Evolutionary conservation across 2,888 invertebrate species (phyloP), one percentile per base, ranked within the genome.

Genomic region (Lucinisca nassula): DNA sequence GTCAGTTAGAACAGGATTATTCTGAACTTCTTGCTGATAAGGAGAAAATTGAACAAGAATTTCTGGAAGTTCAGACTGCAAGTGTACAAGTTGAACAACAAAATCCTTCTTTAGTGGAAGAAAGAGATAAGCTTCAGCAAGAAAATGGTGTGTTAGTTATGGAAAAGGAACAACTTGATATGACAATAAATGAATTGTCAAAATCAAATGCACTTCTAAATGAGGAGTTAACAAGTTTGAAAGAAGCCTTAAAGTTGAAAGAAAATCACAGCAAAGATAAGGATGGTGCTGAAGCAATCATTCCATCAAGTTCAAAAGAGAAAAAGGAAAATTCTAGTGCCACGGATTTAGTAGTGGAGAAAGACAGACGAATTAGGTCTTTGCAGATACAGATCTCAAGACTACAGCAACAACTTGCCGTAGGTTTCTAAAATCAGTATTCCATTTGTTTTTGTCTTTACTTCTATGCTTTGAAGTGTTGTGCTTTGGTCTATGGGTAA

Each of bases 1-100:
- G 77, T 17, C 95, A 95, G 87, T 88, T 94, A 32, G 93, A 93
- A 79, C 92, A 92, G 84, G 94, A 94, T 76, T 95, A 93, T 90
- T 92, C 92, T 17, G 94, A 94, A 58, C 79, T 95, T 12, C 85
- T 95, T 12, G 91, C 90, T 35, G 93, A 94, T 73, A 95, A 95
- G 75, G 94, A 95, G 61, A 91, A 93, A 73, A 81, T 94, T 35
- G 95, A 95, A 79, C 92, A 93, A 79, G 93, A 93, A 35, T 86
- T 94, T 58, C 51, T 91, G 17, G 92, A 89, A 37, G 89, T 90
- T 49, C 91, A 90, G 72, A 87, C 88, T n/a, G 89, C 90, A 14
- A 88, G 84, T 84, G 92, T 91, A 49, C 88, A 90, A 77, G 88
- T 92, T 8, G 93, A 92, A 55, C 86, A 90, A 37, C 84, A 88